phyloP scores from a whole-genome alignment of 2,797 vertebrate genomes.

The Danio kyathit region DNA sequence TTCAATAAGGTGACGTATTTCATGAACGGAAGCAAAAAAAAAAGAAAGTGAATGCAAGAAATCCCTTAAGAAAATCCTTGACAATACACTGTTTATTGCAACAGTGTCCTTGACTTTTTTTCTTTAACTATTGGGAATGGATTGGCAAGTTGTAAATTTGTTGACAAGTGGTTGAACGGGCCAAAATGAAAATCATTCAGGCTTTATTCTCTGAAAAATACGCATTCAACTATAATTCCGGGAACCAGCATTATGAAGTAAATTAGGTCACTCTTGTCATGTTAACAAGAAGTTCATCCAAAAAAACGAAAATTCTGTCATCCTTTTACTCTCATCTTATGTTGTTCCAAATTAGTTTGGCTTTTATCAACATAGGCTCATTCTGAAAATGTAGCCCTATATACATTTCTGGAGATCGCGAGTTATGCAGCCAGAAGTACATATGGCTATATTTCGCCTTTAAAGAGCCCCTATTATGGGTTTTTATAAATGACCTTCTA shows the following conservation, averaged over 20 bases:
- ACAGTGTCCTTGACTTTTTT: neutral
- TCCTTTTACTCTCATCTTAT: neutral
- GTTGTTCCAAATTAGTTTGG: neutral
- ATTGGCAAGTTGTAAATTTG: neutral
- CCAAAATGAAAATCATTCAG: neutral
- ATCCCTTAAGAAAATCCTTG: neutral
- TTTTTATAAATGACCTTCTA: too few species aligned
- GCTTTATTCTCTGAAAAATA: neutral
- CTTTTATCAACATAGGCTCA: neutral
- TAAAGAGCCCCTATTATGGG: too few species aligned
- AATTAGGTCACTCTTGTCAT: neutral
- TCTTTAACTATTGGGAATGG: neutral
- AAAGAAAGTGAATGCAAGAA: neutral
- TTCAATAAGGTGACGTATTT: neutral
- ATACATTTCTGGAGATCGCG: too few species aligned
- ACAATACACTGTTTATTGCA: neutral
- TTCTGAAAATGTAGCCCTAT: too few species aligned
- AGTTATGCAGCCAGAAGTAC: too few species aligned
- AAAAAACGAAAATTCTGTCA: conserved; percentile 6
- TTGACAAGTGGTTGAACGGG: neutral
- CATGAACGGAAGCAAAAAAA: neutral
- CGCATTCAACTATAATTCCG: too few species aligned
- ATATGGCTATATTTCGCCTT: too few species aligned
- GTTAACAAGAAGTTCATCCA: neutral
- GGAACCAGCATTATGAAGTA: neutral